phyloP scores from a whole-genome alignment of 2,888 invertebrate species.

The Ischnus inquisitorius region DNA sequence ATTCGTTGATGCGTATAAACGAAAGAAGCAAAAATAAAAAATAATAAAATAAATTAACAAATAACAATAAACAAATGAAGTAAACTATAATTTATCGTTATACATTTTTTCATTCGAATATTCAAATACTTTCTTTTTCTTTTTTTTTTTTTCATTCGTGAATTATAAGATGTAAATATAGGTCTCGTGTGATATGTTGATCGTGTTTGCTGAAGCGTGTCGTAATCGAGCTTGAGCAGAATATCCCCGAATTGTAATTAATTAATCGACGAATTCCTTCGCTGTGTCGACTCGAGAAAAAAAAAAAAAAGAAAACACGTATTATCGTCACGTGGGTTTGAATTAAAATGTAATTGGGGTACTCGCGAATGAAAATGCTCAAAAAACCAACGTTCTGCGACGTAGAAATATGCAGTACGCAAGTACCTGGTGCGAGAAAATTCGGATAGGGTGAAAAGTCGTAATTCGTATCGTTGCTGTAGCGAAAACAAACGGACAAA shows the following conservation, averaged over 20 bases:
- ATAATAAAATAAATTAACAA: slow-evolving; percentile 60
- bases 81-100: slow-evolving; percentile 51
- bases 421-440: slow-evolving; percentile 51
- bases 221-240: slow-evolving; percentile 50
- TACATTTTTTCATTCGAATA: not conserved
- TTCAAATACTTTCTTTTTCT: slow-evolving; percentile 29
- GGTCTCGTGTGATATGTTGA: slow-evolving; percentile 61
- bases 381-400: slow-evolving; percentile 45
- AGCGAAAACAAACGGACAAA: not conserved
- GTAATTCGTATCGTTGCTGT: slow-evolving; percentile 29
- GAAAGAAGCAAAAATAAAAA: slow-evolving; percentile 55
- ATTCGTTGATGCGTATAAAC: slow-evolving; percentile 56
- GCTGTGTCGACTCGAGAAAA: slow-evolving; percentile 15
- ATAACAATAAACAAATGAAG: slow-evolving; percentile 60
- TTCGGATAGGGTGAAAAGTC: slow-evolving; percentile 28
- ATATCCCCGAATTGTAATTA: slow-evolving; percentile 44
- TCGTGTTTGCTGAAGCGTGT: slow-evolving; percentile 55
- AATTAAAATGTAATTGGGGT: slow-evolving; percentile 23
- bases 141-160: slow-evolving; percentile 40
- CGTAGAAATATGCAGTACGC: slow-evolving; percentile 29
- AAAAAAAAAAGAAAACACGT: not conserved
- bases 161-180: slow-evolving; percentile 53
- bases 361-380: slow-evolving; percentile 49
- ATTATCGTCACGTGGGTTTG: slow-evolving; percentile 2
- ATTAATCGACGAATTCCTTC: slow-evolving; percentile 36